Evolutionary conservation across 2,888 invertebrate species (phyloP).

Genomic region (Nymphalis polychloros): DNA sequence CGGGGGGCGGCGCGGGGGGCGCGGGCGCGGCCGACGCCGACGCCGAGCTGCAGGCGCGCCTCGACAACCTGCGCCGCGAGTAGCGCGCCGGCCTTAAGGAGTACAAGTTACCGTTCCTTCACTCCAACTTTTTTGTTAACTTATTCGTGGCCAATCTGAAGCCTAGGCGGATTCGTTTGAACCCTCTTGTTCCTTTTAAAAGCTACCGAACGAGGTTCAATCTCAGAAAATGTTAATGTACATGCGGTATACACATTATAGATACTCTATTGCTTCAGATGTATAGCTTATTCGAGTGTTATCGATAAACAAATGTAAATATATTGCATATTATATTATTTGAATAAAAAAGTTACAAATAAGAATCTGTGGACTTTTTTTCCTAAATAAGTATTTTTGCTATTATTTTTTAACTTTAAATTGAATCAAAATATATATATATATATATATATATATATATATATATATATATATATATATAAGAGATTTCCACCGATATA

Average conservation of each 20-base stretch:
- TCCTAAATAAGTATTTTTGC: background rate
- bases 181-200: background rate
- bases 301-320: constrained; percentile 34
- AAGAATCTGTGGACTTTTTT: constrained; percentile 6
- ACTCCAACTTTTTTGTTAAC: no score
- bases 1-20: constrained; percentile 59
- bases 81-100: constrained; percentile 56
- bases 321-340: constrained; percentile 32
- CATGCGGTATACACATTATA: no score
- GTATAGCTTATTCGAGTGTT: constrained; percentile 16
- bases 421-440: no score
- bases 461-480: no score
- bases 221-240: no score
- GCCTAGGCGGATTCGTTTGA: background rate
- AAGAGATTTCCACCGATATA: no score
- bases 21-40: constrained; percentile 89
- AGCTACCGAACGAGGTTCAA: no score
- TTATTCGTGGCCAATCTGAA: no score
- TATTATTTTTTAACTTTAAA: no score
- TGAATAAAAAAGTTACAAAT: constrained; percentile 6
- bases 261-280: background rate
- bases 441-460: no score
- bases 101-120: background rate
- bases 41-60: constrained; percentile 97
- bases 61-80: constrained; percentile 96